Percentiles rank a stretch among this genome's conserved stretches.
phyloP scores from a whole-genome alignment of 2,888 invertebrate species.

The Pteria penguin region DNA sequence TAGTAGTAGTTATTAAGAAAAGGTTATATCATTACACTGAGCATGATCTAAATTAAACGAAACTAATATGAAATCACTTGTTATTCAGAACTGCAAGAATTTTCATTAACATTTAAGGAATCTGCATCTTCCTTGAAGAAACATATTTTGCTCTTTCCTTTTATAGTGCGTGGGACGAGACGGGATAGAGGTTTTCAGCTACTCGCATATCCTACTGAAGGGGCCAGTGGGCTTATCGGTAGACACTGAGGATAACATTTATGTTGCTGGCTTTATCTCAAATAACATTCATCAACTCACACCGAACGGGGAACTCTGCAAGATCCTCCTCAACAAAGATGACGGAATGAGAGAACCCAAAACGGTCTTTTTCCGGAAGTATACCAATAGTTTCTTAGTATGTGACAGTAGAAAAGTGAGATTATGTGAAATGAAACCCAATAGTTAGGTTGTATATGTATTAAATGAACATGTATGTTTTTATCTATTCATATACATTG shows the following conservation, averaged over 20 bases:
- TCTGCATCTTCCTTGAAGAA: too few relatives aligned
- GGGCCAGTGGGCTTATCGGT: constrained; percentile 23
- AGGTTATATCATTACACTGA: too few relatives aligned
- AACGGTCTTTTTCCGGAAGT: constrained; percentile 6
- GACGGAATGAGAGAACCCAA: constrained; percentile 16
- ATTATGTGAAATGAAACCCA: constrained; percentile 11
- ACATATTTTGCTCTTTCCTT: too few relatives aligned
- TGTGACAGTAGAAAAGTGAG: constrained; percentile 16
- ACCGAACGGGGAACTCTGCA: constrained; percentile 8
- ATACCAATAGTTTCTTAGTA: constrained; percentile 8
- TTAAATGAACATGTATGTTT: too few relatives aligned
- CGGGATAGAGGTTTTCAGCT: constrained; percentile 17
- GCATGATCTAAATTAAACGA: too few relatives aligned
- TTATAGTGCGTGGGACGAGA: constrained; percentile 21
- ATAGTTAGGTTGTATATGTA: too few relatives aligned
- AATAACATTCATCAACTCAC: constrained; percentile 23
- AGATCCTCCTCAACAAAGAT: constrained; percentile 24
- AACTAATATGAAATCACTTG: too few relatives aligned
- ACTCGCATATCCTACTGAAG: constrained; percentile 11
- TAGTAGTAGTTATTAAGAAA: too few relatives aligned
- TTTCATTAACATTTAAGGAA: too few relatives aligned
- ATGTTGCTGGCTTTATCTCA: constrained; percentile 23
- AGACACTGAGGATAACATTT: constrained; percentile 18
- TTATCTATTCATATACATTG: too few relatives aligned
- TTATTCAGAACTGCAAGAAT: too few relatives aligned